phyloP scores from a whole-genome alignment of 92 coral and sea anemone species.

The Pocillopora meandrina region DNA sequence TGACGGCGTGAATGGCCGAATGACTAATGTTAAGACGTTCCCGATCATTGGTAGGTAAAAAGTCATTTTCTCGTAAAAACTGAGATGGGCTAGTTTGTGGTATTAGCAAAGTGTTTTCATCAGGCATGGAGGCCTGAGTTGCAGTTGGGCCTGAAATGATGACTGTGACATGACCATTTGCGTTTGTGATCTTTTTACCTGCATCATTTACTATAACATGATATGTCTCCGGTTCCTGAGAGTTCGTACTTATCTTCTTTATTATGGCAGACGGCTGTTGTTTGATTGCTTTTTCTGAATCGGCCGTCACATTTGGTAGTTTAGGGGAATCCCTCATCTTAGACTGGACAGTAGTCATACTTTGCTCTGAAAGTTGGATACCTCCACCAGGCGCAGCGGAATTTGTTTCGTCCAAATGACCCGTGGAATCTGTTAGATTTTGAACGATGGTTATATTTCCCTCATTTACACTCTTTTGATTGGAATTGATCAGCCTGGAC shows the following conservation, averaged over 20 bases:
- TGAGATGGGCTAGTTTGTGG: slow-evolving; percentile 22
- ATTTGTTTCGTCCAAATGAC: not conserved
- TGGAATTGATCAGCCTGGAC: not conserved
- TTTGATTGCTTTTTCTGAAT: not conserved
- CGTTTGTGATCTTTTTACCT: slow-evolving; percentile 34
- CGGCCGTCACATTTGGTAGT: not conserved
- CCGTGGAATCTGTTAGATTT: not conserved
- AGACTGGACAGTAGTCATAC: not conserved
- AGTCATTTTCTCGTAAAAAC: not conserved
- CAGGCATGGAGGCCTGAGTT: slow-evolving; percentile 19
- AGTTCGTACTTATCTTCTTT: slow-evolving; percentile 8
- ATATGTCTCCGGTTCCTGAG: slow-evolving; percentile 31
- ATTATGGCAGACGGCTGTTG: slow-evolving; percentile 24
- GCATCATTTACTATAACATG: slow-evolving; percentile 32
- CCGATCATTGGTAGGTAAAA: not conserved
- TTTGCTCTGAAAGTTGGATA: not conserved
- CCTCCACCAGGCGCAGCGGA: slow-evolving; percentile 4
- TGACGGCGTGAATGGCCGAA: not conserved
- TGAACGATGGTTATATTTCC: not conserved
- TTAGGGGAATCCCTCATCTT: not conserved
- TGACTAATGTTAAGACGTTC: not conserved
- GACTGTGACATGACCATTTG: slow-evolving; percentile 44
- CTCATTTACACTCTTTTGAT: not conserved
- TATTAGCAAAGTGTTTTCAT: slow-evolving; percentile 23
- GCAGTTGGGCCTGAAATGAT: slow-evolving; percentile 49